Evolutionary conservation across 1,140 invertebrate species (phyloP), one percentile per base, ranked within the genome.

Genomic region (Apis dorsata): DNA sequence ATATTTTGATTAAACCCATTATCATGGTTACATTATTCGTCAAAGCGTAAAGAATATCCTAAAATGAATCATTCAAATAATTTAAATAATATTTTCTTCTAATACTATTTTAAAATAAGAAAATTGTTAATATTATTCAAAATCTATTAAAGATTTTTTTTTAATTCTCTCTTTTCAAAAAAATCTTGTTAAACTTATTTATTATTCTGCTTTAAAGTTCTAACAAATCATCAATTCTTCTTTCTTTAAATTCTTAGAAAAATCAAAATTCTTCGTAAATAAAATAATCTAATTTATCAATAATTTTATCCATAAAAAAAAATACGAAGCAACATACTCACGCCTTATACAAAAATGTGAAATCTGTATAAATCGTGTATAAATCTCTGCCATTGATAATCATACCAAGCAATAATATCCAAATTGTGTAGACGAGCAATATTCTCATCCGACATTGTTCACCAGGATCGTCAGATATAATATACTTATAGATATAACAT

Each of bases 21-120:
- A 70, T 1, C 24, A 85, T 24, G 1, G 80, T 83, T 63, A 86
- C 63, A 19, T 24, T 2, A 8, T 72, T 85, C 34, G 86, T 87
- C 0, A n/a, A 3, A 3, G 34, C 77, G 51, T 84, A 85, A 11
- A 80, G 84, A 10, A 79, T 8, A 0, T 72, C 81, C 89, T 90
- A 51, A 15, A 73, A 73, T 15, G 4, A 59, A 2, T 24, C 12
- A 1, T 34, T 34, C n/a, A 34, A 34, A 34, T 34, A 2, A 34
- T 34, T 34, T 2, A 34, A 34, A 34, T 34, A 34, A 4, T 4
- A 34, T 34, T 34, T 34, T 34, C 34, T 34, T 34, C 34, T 3
- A 34, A 34, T 34, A 34, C 1, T 34, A 34, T 34, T 34, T 34
- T 34, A 34, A 34, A 34, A 34, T 34, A 34, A 34, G 28, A 34